Base-by-base conservation (phyloP, 2,113 vertebrate genomes). In the Poecilia latipinna region DNA sequence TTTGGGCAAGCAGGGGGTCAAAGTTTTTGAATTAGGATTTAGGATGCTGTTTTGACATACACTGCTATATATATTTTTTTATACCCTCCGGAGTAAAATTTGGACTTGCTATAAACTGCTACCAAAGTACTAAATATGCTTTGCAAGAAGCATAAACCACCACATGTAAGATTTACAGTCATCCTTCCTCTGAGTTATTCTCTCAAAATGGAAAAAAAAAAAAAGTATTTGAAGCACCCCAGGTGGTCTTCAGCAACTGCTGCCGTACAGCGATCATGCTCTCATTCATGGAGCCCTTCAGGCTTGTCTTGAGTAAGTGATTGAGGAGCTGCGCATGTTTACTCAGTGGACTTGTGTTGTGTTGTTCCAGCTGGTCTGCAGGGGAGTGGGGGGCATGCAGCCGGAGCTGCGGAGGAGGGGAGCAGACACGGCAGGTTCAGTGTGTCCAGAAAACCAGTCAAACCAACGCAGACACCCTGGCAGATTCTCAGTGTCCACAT, bases 301-400 rank as follows among this genome's bases (percentile, higher is more conserved):
- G 54, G 12, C 79, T 60, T 70, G 15, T 86, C 78, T 37, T 72
- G 42, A 44, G 10, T 71, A 66, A 82, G 71, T 80, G 85, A 82
- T 79, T 57, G 64, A 85, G 54, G 61, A 70, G 79, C 71, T 62
- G 78, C 37, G 68, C 24, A 0, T 84, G 77, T 88, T 86, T 90
- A 90, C 88, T 89, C 84, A 82, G 77, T 57, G 4, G 61, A 22
- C 67, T 67, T 78, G 69, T 83, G 65, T 85, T 88, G 79, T 91
- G 89, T 88, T 87, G 67, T 84, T 72, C 51, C 92, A 97, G 96
- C 86, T 97, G 96, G 97, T 94, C 93, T 24, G 70, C 94, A 12
- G 96, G 95, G 68, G 95, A 94, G 78, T 97, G 97, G 97, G 94
- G 94, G 28, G 10, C 2, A 39, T 97, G 96, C 90, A 97, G 94